Evolutionary conservation across 2,797 vertebrate species (phyloP).

Genomic region (Remorina albescens): DNA sequence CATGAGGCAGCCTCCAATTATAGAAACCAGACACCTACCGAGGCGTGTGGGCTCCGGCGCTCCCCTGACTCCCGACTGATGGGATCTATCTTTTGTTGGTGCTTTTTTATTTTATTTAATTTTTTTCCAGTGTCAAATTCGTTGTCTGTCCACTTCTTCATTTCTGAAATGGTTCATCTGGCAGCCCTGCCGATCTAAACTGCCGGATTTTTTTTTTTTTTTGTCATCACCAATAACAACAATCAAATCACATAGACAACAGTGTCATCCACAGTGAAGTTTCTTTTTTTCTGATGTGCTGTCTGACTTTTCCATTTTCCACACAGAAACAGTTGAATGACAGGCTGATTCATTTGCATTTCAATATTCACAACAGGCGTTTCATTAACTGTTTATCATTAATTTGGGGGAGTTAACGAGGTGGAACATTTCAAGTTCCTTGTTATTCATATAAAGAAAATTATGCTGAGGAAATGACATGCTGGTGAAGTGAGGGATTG

Average conservation of each 20-base stretch:
- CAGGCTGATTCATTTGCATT: slow-evolving; percentile 47
- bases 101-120: slow-evolving; percentile 21
- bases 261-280: slow-evolving; percentile 29
- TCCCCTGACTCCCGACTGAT: slow-evolving; percentile 44
- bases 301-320: slow-evolving; percentile 15
- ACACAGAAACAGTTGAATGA: slow-evolving; percentile 21
- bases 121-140: slow-evolving; percentile 7
- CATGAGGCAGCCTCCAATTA: slow-evolving; percentile 77
- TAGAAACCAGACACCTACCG: slow-evolving; percentile 69
- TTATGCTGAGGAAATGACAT: not conserved
- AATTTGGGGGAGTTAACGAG: slow-evolving; percentile 42
- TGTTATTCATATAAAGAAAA: slow-evolving; percentile 18
- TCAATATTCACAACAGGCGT: slow-evolving; percentile 34
- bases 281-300: not conserved
- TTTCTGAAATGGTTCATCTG: slow-evolving; percentile 41
- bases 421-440: slow-evolving; percentile 39
- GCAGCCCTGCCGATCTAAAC: slow-evolving; percentile 1
- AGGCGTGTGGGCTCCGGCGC: slow-evolving; percentile 25
- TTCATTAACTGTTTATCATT: slow-evolving; percentile 44
- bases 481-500: not conserved
- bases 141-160: slow-evolving; percentile 23
- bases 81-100: slow-evolving; percentile 42
- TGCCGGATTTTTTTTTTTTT: slow-evolving; percentile 15
- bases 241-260: not conserved
- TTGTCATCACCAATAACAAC: slow-evolving; percentile 9